Conservation (phyloP, 2,888 invertebrate species). For the Scaptomyza polygonia region DNA sequence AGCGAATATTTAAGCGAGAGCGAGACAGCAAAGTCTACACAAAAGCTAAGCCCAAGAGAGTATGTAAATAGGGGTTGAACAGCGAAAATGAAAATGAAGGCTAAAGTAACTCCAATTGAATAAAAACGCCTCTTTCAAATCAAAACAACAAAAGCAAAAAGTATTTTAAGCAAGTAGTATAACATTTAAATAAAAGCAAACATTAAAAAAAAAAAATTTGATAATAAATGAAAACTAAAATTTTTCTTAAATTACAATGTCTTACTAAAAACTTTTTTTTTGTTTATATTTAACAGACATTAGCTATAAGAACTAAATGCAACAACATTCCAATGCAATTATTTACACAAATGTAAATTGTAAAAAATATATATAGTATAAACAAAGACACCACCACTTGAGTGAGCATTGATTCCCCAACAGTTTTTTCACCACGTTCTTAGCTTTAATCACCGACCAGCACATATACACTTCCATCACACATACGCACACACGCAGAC, state of each 20-base stretch:
- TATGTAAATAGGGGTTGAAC: constrained; percentile 43
- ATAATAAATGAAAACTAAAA: too few relatives aligned
- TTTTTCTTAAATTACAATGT: too few relatives aligned
- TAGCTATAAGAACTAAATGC: background rate
- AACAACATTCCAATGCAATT: constrained; percentile 63
- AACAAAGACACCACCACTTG: constrained; percentile 63
- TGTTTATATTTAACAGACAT: too few relatives aligned
- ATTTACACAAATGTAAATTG: constrained; percentile 17
- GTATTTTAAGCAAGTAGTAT: constrained; percentile 1
- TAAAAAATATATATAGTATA: constrained; percentile 21
- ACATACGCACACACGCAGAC: constrained; percentile 5
- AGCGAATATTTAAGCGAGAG: constrained; percentile 25
- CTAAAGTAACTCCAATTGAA: constrained; percentile 46
- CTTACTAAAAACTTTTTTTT: too few relatives aligned
- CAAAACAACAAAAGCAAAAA: constrained; percentile 1
- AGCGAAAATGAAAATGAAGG: constrained; percentile 27
- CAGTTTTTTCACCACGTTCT: constrained; percentile 59
- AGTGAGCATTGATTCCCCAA: constrained; percentile 42
- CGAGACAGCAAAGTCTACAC: constrained; percentile 55
- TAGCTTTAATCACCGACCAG: constrained; percentile 68
- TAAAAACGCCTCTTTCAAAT: constrained; percentile 31
- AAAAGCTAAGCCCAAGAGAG: constrained; percentile 48
- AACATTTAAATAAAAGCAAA: too few relatives aligned
- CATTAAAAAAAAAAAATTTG: too few relatives aligned
- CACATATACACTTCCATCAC: constrained; percentile 14